Percentiles rank a stretch among this genome's conserved stretches.
phyloP scores from a whole-genome alignment of 1,140 invertebrate genomes.

The Ptiloglossa arizonensis region DNA sequence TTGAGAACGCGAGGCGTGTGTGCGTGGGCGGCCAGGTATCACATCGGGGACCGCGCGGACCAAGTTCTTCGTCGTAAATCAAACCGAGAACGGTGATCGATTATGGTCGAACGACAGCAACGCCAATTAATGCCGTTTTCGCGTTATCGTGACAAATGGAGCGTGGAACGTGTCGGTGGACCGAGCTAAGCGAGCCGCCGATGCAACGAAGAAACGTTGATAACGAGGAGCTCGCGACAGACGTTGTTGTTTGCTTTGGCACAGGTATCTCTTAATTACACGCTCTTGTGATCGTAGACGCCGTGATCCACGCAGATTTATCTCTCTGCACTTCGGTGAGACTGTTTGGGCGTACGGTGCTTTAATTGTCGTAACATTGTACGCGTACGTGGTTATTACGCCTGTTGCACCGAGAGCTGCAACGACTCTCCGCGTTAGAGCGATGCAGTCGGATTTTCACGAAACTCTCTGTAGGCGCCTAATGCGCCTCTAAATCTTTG shows the following conservation, averaged over 20 bases:
- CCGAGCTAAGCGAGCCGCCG: constrained; percentile 25
- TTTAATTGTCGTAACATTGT: not conserved
- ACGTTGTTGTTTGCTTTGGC: constrained; percentile 14
- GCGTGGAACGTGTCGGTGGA: constrained; percentile 15
- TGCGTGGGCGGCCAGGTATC: constrained; percentile 24
- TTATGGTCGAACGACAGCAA: constrained; percentile 28
- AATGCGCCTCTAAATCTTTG: too few relatives aligned
- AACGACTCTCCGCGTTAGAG: too few relatives aligned
- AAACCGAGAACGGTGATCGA: constrained; percentile 23
- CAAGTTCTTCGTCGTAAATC: constrained; percentile 30
- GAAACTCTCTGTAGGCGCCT: too few relatives aligned
- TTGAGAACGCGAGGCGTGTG: not conserved
- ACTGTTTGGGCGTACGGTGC: not conserved
- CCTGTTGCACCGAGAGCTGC: not conserved
- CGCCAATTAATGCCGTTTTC: constrained; percentile 41
- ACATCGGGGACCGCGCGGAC: not conserved
- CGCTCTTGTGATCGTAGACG: not conserved
- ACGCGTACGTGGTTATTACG: not conserved
- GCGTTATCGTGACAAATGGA: constrained; percentile 48
- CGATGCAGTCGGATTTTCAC: too few relatives aligned
- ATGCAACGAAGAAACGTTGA: constrained; percentile 10
- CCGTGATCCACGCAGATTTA: not conserved
- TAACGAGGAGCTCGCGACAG: not conserved
- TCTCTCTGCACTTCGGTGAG: not conserved
- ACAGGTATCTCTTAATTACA: constrained; percentile 18